Base-by-base conservation (phyloP, 2,797 vertebrate species). In the Esox masquinongy region DNA sequence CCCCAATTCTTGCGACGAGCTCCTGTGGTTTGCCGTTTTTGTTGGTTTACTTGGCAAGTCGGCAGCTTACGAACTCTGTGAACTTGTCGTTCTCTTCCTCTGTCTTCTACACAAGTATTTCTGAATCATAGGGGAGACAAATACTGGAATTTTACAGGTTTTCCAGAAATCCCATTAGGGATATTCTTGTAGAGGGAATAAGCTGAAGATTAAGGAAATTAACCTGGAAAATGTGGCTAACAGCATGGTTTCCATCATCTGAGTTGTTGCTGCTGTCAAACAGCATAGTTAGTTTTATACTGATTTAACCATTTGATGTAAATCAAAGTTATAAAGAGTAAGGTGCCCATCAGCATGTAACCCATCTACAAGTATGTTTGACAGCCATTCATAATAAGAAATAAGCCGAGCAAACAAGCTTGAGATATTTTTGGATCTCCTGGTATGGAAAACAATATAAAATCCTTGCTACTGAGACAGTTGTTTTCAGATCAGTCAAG, bases 11-110 rank as follows among this genome's bases (percentile, higher is more conserved):
- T 83, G 71, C 74, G 83, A 56, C 22, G 81, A 81, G 73, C 78
- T 83, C 85, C 76, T 77, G 79, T 8, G 78, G 83, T 86, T 82
- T 87, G 81, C 86, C 67, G 5, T 87, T 91, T 86, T 51, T 81
- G 16, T 84, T 84, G 82, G 80, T 89, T 89, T 85, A 70, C 75
- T 84, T 86, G 85, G 81, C 87, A 82, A 81, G 79, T 78, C 73
- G 74, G 82, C 66, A 74, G 82, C 68, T 0, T 71, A 64, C 83
- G 83, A 91, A 92, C 90, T 85, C 83, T 0, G 49, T 87, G 88
- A 90, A 89, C 86, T 16, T 24, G 22, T 19, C 34, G 7, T n/a
- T 43, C 34, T 17, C 9, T 5, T 19, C 8, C 64, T 39, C 31
- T n/a, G 63, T 66, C 63, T 34, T 26, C 56, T 26, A 61, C 9